Percentiles rank a stretch among this genome's conserved stretches.
Conservation (phyloP, 2,797 vertebrate genomes). For the Helicolenus hilgendorfi region DNA sequence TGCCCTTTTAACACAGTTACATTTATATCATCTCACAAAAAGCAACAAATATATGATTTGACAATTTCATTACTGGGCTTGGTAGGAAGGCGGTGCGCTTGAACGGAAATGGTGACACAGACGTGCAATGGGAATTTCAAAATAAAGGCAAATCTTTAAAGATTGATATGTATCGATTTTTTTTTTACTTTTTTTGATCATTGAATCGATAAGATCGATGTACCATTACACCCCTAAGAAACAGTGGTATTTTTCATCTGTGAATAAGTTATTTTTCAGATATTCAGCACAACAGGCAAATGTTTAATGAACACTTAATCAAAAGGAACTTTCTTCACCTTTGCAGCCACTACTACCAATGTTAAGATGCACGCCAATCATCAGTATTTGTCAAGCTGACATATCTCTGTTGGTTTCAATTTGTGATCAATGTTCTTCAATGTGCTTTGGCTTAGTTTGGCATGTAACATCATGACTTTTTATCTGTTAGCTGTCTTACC, state of each 20-base stretch:
- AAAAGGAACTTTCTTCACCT: not conserved
- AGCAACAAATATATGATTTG: too few species aligned
- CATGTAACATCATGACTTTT: not conserved
- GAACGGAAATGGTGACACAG: too few species aligned
- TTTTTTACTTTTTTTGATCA: too few species aligned
- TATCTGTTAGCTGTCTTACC: not conserved
- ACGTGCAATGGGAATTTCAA: too few species aligned
- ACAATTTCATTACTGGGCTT: too few species aligned
- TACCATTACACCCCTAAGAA: not conserved
- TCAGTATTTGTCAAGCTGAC: not conserved
- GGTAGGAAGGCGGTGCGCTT: too few species aligned
- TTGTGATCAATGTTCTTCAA: not conserved
- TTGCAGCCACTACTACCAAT: not conserved
- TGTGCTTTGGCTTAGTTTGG: not conserved
- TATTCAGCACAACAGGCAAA: too few species aligned
- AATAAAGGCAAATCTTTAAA: too few species aligned
- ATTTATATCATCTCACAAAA: too few species aligned
- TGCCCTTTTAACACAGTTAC: too few species aligned
- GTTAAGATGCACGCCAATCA: not conserved
- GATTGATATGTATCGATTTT: too few species aligned
- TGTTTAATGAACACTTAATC: not conserved
- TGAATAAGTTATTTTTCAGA: not conserved
- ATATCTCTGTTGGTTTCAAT: not conserved
- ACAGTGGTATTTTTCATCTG: not conserved
- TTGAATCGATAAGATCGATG: too few species aligned